These are phyloP conservation scores for Mormyrus lacerda DNA, from an alignment of 2,113 vertebrate species.

Conservation along the genomic window DNA sequence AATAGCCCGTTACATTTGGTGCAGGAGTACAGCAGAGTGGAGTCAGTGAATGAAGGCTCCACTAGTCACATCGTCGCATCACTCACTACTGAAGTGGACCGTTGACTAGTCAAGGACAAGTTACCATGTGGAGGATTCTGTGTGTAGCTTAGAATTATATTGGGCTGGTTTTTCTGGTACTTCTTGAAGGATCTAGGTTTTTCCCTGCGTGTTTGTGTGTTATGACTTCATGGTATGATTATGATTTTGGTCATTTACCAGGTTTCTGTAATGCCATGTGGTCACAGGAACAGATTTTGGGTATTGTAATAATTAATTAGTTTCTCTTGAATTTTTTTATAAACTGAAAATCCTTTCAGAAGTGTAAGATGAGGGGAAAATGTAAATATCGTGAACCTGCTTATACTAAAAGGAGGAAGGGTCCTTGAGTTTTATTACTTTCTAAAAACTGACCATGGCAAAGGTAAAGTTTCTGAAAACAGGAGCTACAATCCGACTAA, in stretches of 20 bases:
- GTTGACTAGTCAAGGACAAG: background rate
- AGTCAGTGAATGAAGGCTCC: background rate
- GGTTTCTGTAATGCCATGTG: conserved; percentile 2
- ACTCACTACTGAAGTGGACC: background rate
- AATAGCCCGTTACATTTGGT: background rate
- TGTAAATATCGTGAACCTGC: background rate
- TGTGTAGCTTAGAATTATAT: background rate
- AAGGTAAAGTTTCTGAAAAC: conserved; percentile 40
- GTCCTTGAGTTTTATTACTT: background rate
- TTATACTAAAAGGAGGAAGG: background rate
- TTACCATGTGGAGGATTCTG: background rate
- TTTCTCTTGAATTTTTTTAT: background rate
- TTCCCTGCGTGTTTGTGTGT: background rate
- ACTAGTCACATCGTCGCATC: background rate
- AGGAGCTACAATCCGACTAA: conserved; percentile 14
- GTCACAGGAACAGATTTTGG: background rate
- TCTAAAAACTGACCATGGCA: conserved; percentile 13
- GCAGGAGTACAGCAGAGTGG: background rate
- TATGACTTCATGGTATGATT: background rate
- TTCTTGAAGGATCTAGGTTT: background rate
- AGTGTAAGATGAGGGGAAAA: background rate
- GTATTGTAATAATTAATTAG: background rate
- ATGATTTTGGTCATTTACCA: conserved; percentile 15
- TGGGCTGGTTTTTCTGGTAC: background rate
- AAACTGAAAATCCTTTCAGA: background rate